Conservation (phyloP, 92 coral and sea anemone genomes). For the Montipora capitata region DNA sequence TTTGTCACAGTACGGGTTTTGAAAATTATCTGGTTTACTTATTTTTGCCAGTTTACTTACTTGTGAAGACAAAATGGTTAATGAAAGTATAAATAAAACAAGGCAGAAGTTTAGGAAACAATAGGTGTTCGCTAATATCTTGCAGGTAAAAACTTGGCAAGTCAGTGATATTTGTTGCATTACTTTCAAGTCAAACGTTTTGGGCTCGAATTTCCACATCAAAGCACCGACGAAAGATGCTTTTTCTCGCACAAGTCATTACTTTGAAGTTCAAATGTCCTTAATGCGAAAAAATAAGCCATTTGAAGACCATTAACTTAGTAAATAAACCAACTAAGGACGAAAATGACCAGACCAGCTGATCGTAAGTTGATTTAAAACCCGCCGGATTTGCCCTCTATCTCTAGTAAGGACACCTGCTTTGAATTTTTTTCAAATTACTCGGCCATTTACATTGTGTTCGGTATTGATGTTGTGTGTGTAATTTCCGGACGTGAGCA, state of each 20-base stretch:
- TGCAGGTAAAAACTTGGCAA: neutral
- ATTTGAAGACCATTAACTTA: constrained; percentile 78
- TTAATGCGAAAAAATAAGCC: constrained; percentile 78
- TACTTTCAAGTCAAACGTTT: constrained; percentile 34
- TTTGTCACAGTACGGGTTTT: constrained; percentile 7
- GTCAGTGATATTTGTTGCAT: constrained; percentile 26
- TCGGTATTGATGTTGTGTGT: constrained; percentile 74
- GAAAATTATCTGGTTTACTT: constrained; percentile 38
- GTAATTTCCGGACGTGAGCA: constrained; percentile 87
- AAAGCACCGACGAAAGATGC: constrained; percentile 40
- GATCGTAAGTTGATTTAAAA: constrained; percentile 61
- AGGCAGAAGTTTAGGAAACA: neutral
- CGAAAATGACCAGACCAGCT: constrained; percentile 69
- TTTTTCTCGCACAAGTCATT: constrained; percentile 43
- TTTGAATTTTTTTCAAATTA: constrained; percentile 72
- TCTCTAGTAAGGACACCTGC: constrained; percentile 88
- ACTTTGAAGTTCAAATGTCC: constrained; percentile 5
- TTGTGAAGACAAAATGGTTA: constrained; percentile 23
- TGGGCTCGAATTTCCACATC: constrained; percentile 60
- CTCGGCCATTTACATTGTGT: constrained; percentile 78
- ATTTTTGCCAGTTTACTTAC: constrained; percentile 19
- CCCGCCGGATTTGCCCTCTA: constrained; percentile 58
- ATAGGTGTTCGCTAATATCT: neutral
- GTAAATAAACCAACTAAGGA: constrained; percentile 62
- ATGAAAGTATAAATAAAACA: constrained; percentile 27